phyloP scores from a whole-genome alignment of 2,797 vertebrate genomes.

The Ctenopoma multispine region DNA sequence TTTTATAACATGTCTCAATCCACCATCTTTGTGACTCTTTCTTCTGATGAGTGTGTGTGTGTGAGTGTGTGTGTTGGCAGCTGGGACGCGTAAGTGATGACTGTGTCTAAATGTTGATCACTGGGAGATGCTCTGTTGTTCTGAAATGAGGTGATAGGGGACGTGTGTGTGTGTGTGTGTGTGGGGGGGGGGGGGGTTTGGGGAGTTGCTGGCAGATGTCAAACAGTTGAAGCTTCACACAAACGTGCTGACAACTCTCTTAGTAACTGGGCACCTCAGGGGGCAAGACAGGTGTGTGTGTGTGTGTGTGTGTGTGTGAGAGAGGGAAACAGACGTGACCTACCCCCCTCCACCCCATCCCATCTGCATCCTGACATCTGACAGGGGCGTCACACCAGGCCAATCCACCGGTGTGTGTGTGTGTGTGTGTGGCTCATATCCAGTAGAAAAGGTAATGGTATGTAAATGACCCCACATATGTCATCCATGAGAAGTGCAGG shows the following conservation, averaged over 20 bases:
- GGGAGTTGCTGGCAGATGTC: slow-evolving; percentile 80
- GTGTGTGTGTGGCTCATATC: slow-evolving; percentile 48
- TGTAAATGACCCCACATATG: slow-evolving; percentile 80
- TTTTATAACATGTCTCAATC: slow-evolving; percentile 24
- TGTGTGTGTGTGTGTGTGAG: slow-evolving; percentile 48
- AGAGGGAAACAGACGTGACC: slow-evolving; percentile 70
- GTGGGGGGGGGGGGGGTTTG: slow-evolving; percentile 29
- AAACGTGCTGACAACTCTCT: slow-evolving; percentile 82
- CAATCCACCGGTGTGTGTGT: slow-evolving; percentile 55
- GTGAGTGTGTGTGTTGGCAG: slow-evolving; percentile 90
- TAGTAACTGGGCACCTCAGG: slow-evolving; percentile 76
- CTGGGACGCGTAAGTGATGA: slow-evolving; percentile 94
- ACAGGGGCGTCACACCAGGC: slow-evolving; percentile 78
- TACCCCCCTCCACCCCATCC: slow-evolving; percentile 74
- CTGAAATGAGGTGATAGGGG: slow-evolving; percentile 73
- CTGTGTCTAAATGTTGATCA: slow-evolving; percentile 98
- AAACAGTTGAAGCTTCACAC: slow-evolving; percentile 79
- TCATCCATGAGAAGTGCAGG: slow-evolving; percentile 66
- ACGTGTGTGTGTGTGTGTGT: slow-evolving; percentile 60
- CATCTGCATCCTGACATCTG: slow-evolving; percentile 83
- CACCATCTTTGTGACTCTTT: slow-evolving; percentile 79
- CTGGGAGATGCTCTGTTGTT: slow-evolving; percentile 89
- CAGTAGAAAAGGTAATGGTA: slow-evolving; percentile 71
- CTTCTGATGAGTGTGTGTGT: slow-evolving; percentile 26
- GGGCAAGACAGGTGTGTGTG: slow-evolving; percentile 70